Base-by-base conservation (phyloP, 2,797 vertebrate genomes). In the Propithecus perrieri region DNA sequence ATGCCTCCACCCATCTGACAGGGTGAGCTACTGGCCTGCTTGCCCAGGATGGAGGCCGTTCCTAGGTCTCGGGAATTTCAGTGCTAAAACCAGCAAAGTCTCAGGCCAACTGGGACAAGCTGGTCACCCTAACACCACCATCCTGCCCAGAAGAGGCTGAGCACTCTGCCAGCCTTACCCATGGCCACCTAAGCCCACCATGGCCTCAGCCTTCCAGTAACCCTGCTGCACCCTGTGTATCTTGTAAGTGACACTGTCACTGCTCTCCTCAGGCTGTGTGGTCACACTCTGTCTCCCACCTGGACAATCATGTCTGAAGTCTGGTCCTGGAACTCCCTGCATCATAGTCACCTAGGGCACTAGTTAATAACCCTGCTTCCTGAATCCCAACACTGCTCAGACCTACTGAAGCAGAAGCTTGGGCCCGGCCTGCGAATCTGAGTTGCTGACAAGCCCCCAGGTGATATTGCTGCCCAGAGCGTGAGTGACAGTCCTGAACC, bases 11-110 rank as follows among this genome's bases (percentile, higher is more conserved):
- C 63, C 4, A 2, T 50, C 67, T 28, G 74, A 35, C 1, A 4
- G n/a, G n/a, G 14, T 1, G 33, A 88, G 4, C 15, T 14, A 17
- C 1, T 1, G 1, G 4, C 69, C 76, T 7, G 2, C n/a, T 17
- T n/a, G 17, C 43, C 84, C 65, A 46, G 85, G 74, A 65, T 69
- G 12, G 61, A 55, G 50, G 83, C 41, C 7, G 4, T 28, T 43
- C n/a, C 89, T 2, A 0, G 38, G 81, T 74, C 20, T 15, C 6
- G 0, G 63, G 74, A 30, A 38, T 35, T 55, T 35, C 15, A 3
- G 26, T 38, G 53, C 35, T 63, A 69, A 95, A 75, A 48, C 38
- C 55, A 9, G 43, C 18, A 13, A 41, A 8, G 18, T 57, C 89
- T 78, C 79, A 48, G 71, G 81, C 35, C 50, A 61, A 28, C 22